Base-by-base conservation (phyloP, 1,140 invertebrate species). In the Zaprionus gabonicus region DNA sequence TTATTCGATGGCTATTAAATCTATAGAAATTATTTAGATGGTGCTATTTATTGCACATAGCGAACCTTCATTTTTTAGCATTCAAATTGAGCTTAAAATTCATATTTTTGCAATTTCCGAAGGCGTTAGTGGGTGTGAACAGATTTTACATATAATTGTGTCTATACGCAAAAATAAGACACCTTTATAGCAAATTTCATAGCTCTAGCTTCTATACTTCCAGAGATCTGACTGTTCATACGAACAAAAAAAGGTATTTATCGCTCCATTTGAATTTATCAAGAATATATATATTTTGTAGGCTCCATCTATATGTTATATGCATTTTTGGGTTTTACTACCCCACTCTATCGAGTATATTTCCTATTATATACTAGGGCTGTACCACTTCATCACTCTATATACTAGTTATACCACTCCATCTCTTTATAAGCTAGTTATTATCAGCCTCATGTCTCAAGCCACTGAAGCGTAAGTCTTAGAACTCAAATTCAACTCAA, bases 1-100 rank as follows among this genome's bases (percentile, higher is more conserved):
- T n/a, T n/a, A n/a, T n/a, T 0, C 5, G 5, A n/a, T n/a, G 1
- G 4, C 0, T 0, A 7, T 6, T 0, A n/a, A 41, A 41, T 41
- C 7, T n/a, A 7, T 7, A 41, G 15, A n/a, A 41, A 41, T n/a
- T 5, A 41, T 41, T 6, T 15, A 1, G 1, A 6, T n/a, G 4
- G 6, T 41, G 1, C 4, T 41, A n/a, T n/a, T 41, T n/a, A 5
- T 2, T 1, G 5, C 6, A n/a, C 0, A 41, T 0, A n/a, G 4
- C 15, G 0, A 41, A n/a, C 2, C 15, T 41, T 4, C 2, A n/a
- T n/a, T 2, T n/a, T 7, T 0, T 41, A 41, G 38, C 38, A 4
- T 15, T n/a, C 1, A 7, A 6, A n/a, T n/a, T 41, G 6, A 15
- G n/a, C 38, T 2, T 6, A 0, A 6, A n/a, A n/a, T n/a, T 41